Evolutionary conservation across 1,140 invertebrate genomes (phyloP), one percentile per base, ranked within the genome.

Genomic region (Drosophila truncata): DNA sequence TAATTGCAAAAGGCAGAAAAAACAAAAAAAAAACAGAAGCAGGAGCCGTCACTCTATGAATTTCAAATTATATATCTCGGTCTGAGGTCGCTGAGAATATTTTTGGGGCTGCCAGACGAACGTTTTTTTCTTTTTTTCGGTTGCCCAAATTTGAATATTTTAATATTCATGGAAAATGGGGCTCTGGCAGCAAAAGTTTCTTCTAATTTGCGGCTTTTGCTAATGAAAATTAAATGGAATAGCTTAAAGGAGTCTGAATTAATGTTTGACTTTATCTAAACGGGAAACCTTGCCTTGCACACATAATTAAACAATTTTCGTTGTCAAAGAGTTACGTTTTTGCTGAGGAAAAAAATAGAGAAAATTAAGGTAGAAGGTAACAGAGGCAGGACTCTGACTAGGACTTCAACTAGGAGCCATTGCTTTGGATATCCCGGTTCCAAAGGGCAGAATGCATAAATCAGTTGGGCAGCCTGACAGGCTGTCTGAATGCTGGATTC

Each of bases 221-320:
- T 84, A 88, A 88, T 88, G 84, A 88, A 87, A 87, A 87, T 87
- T 87, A 87, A 87, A 88, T 87, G 83, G 76, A 78, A 88, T 84
- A 84, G 84, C 84, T 84, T 84, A 69, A 87, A 78, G 65, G 62
- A 78, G 80, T 74, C 84, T 78, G 65, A 84, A 84, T 88, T 88
- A 84, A 83, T 88, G 60, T 65, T 50, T 85, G 74, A 78, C 73
- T 70, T 76, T 65, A 50, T 76, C 41, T 47, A 44, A 60, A 55
- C 47, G 35, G 49, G 33, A 10, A 31, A n/a, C 35, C 16, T 8
- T 31, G 33, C 46, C 46, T n/a, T n/a, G n/a, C n/a, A 54, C 74
- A 78, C 65, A 61, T 75, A 75, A 77, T 72, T 71, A 47, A 52
- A 29, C 66, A 73, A 73, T 59, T 70, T 42, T 42, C 18, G 18